Evolutionary conservation across 2,888 invertebrate species (phyloP).

Genomic region (Meta bourneti): DNA sequence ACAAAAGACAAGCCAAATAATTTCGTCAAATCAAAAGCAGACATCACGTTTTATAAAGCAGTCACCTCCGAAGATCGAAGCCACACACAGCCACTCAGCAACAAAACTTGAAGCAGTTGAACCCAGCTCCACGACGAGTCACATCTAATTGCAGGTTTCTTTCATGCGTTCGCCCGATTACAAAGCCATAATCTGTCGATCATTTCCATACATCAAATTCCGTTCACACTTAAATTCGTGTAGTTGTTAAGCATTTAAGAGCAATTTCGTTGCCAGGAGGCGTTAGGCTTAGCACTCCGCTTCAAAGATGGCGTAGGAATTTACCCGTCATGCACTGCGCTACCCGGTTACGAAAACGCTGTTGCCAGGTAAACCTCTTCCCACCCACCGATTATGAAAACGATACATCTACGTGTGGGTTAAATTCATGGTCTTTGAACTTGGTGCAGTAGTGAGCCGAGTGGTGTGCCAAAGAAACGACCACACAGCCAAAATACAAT

Average conservation of each 20-base stretch:
- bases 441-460: not conserved
- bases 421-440: not conserved
- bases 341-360: constrained; percentile 57
- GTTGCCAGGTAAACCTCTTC: constrained; percentile 30
- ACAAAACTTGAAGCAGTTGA: constrained; percentile 42
- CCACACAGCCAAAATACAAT: not conserved
- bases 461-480: too few species aligned
- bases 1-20: constrained; percentile 1
- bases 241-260: constrained; percentile 64
- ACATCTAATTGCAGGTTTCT: constrained; percentile 67
- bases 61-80: not conserved
- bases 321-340: constrained; percentile 9
- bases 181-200: constrained; percentile 43
- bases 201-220: constrained; percentile 64
- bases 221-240: constrained; percentile 69
- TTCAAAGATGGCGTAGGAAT: constrained; percentile 39
- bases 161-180: constrained; percentile 51
- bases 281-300: constrained; percentile 62
- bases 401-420: constrained; percentile 12
- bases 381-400: constrained; percentile 47
- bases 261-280: constrained; percentile 67
- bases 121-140: constrained; percentile 61
- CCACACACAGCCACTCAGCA: constrained; percentile 36
- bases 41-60: constrained; percentile 42
- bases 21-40: constrained; percentile 17